These are phyloP conservation scores for Gasteruption jaculator DNA, from an alignment of 2,888 invertebrate genomes.

Conservation along the genomic window DNA sequence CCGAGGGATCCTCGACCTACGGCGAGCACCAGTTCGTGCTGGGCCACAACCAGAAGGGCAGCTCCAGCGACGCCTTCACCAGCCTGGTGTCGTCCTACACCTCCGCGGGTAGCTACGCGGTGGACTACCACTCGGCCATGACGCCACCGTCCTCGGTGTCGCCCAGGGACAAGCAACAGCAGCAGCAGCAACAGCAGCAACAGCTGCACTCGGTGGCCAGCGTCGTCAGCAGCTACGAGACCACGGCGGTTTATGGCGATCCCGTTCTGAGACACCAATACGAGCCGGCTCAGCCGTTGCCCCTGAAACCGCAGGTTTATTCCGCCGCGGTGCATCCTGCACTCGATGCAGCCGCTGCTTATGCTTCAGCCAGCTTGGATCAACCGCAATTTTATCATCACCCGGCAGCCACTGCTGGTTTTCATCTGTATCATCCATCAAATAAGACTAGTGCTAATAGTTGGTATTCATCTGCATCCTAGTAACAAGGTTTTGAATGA, in stretches of 20 bases:
- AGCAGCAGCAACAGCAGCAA: constrained; percentile 49
- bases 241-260: constrained; percentile 53
- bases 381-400: constrained; percentile 85
- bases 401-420: constrained; percentile 65
- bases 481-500: constrained; percentile 47
- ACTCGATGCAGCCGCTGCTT: constrained; percentile 61
- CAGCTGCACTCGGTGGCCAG: constrained; percentile 51
- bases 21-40: constrained; percentile 63
- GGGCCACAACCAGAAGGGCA: constrained; percentile 45
- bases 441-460: constrained; percentile 71
- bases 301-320: constrained; percentile 87
- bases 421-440: constrained; percentile 81
- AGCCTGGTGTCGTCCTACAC: constrained; percentile 58
- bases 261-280: constrained; percentile 54
- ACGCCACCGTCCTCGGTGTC: constrained; percentile 97
- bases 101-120: constrained; percentile 59
- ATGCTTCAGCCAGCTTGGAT: constrained; percentile 59
- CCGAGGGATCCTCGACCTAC: constrained; percentile 73
- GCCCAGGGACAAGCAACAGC: constrained; percentile 78
- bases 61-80: constrained; percentile 55
- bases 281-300: constrained; percentile 64
- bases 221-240: constrained; percentile 62
- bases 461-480: constrained; percentile 78
- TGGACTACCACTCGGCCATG: constrained; percentile 90
- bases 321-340: constrained; percentile 57